These are phyloP conservation scores for Magallana ariakensis DNA, from an alignment of 1,140 invertebrate genomes.

Conservation along the genomic window DNA sequence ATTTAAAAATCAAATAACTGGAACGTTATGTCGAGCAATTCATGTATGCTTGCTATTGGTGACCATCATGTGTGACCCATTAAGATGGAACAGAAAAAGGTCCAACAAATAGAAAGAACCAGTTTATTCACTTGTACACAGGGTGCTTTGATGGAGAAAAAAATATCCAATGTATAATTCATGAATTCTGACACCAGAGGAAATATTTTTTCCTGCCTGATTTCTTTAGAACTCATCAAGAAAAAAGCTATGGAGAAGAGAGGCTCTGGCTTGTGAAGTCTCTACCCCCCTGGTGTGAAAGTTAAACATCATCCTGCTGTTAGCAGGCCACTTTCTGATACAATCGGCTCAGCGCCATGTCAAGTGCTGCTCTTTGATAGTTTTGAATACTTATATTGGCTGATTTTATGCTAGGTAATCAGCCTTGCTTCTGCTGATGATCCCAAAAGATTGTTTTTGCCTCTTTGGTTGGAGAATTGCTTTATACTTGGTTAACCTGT, in stretches of 20 bases:
- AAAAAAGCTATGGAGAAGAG: conserved; percentile 5
- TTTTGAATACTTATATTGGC: conserved; percentile 35
- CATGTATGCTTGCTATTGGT: background rate
- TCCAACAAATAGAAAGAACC: background rate
- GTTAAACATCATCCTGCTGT: conserved; percentile 27
- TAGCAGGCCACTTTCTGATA: conserved; percentile 33
- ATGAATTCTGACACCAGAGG: conserved; percentile 6
- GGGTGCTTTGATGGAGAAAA: background rate
- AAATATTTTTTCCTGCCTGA: background rate
- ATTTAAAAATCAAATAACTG: conserved; percentile 21
- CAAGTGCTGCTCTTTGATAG: conserved; percentile 37
- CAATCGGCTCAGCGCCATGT: conserved; percentile 18
- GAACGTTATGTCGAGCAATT: conserved; percentile 5
- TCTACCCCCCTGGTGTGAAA: conserved; percentile 10
- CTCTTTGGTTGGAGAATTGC: background rate
- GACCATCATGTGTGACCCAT: conserved; percentile 31
- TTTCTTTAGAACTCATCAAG: conserved; percentile 29
- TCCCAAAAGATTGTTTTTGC: conserved; percentile 27
- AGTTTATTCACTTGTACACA: background rate
- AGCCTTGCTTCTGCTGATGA: conserved; percentile 7
- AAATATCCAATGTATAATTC: conserved; percentile 10
- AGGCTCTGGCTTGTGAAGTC: conserved; percentile 32
- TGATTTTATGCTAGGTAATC: background rate
- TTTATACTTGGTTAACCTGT: conserved; percentile 36
- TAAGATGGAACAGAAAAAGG: background rate